Conservation (phyloP, 2,888 invertebrate genomes). For the Drosophila neotestacea region DNA sequence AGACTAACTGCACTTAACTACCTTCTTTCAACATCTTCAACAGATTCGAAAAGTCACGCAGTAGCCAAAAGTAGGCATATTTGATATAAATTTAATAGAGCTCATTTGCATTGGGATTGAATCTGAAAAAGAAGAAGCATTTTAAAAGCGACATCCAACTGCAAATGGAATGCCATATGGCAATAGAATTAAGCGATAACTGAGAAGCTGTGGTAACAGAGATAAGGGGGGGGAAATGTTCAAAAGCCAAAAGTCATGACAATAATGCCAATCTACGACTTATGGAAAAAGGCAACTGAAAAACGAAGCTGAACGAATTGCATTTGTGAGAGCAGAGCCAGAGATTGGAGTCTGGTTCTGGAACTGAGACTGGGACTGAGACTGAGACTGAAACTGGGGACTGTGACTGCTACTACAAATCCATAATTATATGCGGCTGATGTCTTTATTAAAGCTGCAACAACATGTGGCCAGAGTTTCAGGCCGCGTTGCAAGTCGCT, state of each 20-base stretch:
- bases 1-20: conserved; percentile 63
- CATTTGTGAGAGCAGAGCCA: conserved; percentile 58
- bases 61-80: conserved; percentile 55
- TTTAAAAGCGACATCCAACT: conserved; percentile 26
- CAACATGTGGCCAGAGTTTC: conserved; percentile 67
- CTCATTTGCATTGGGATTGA: conserved; percentile 64
- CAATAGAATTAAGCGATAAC: conserved; percentile 72
- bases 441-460: conserved; percentile 81
- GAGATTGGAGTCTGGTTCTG: conserved; percentile 20
- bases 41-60: conserved; percentile 43
- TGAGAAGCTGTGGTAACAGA: conserved; percentile 3
- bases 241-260: conserved; percentile 67
- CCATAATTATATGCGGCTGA: conserved; percentile 83
- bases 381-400: conserved; percentile 12
- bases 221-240: conserved; percentile 12
- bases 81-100: conserved; percentile 70
- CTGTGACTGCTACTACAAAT: conserved; percentile 75
- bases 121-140: conserved; percentile 11
- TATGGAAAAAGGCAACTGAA: conserved; percentile 72
- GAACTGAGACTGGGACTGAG: not conserved
- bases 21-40: not conserved
- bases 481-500: conserved; percentile 23
- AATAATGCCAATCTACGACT: conserved; percentile 85
- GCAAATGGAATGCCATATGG: conserved; percentile 63
- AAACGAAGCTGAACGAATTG: conserved; percentile 84